Percentiles rank a stretch among this genome's conserved stretches.
Evolutionary conservation across 1,140 invertebrate genomes (phyloP).

Genomic region (Cyrtorhinus lividipennis): DNA sequence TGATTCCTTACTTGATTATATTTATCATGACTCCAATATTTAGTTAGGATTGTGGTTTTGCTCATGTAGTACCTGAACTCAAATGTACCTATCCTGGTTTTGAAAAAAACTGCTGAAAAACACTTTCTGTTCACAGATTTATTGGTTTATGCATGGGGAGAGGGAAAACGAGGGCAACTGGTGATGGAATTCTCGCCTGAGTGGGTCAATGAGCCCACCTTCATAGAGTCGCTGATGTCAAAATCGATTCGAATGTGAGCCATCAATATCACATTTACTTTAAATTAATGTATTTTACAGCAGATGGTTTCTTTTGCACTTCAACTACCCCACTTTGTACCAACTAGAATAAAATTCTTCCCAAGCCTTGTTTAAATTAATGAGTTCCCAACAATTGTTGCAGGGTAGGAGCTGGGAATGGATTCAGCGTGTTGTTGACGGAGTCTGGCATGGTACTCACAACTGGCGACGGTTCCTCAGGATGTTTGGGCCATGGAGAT

Average conservation of each 20-base stretch:
- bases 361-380: too few species aligned
- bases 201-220: conserved; percentile 37
- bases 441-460: conserved; percentile 54
- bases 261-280: neutral
- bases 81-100: too few species aligned
- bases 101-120: too few species aligned
- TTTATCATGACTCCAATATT: too few species aligned
- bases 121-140: too few species aligned
- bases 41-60: too few species aligned
- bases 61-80: too few species aligned
- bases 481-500: conserved; percentile 53
- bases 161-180: conserved; percentile 49
- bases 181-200: conserved; percentile 43
- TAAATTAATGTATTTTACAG: too few species aligned
- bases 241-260: conserved; percentile 43
- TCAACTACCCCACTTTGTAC: neutral
- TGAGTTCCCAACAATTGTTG: too few species aligned
- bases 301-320: too few species aligned
- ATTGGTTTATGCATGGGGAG: conserved; percentile 55
- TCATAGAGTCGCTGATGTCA: conserved; percentile 41
- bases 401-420: conserved; percentile 39
- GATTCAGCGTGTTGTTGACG: conserved; percentile 48
- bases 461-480: conserved; percentile 49
- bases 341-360: neutral
- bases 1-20: too few species aligned